phyloP scores from a whole-genome alignment of 1,140 invertebrate species.

The Saccostrea glomerata region DNA sequence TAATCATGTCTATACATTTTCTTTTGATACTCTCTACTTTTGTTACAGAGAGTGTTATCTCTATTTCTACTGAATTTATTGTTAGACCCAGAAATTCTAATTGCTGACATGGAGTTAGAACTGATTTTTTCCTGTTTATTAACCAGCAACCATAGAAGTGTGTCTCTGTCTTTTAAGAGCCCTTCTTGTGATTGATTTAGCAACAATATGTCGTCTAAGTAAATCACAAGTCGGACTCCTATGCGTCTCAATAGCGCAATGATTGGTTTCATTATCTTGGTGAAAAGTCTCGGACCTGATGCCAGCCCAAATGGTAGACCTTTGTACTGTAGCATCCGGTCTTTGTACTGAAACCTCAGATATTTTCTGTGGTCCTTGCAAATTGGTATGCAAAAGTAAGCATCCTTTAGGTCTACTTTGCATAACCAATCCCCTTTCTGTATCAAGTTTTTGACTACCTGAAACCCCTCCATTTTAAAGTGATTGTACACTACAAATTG shows the following conservation, averaged over 20 bases:
- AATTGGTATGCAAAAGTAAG: conserved; percentile 31
- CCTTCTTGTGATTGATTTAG: conserved; percentile 42
- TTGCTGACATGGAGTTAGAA: conserved; percentile 1
- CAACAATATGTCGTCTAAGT: conserved; percentile 55
- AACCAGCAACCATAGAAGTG: conserved; percentile 40
- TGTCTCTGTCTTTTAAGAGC: conserved; percentile 24
- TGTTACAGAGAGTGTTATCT: conserved; percentile 10
- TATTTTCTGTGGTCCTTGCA: conserved; percentile 27
- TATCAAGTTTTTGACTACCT: conserved; percentile 7
- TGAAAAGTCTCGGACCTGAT: conserved; percentile 35
- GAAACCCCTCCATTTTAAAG: background rate
- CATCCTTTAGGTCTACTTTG: conserved; percentile 36
- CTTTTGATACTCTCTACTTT: conserved; percentile 31
- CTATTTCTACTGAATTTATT: conserved; percentile 46
- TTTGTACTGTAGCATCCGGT: background rate
- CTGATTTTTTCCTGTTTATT: conserved; percentile 48
- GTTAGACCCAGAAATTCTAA: conserved; percentile 41
- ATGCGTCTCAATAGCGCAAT: conserved; percentile 34
- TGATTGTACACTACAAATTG: too few relatives aligned
- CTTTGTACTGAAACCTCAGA: background rate
- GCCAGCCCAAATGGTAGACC: background rate
- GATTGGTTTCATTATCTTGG: conserved; percentile 43
- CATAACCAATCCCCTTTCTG: conserved; percentile 33
- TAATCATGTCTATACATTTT: conserved; percentile 22
- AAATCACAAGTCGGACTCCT: conserved; percentile 46